Evolutionary conservation across 1,140 invertebrate species (phyloP), one percentile per base, ranked within the genome.

Genomic region (Ips typographus): DNA sequence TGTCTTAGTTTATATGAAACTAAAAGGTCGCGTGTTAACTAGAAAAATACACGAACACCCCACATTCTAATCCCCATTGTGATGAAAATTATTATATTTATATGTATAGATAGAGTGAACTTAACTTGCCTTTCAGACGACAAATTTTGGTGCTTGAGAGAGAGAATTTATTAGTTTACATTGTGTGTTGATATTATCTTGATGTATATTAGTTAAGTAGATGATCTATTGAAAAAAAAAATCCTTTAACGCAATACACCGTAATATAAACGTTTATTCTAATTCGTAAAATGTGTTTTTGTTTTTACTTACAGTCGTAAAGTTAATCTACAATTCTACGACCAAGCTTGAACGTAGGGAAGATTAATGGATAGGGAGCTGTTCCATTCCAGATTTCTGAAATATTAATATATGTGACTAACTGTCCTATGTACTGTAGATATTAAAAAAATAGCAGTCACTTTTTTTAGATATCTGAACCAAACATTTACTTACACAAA

Each of bases 171-270:
- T 62, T 60, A 41, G 40, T 62, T 40, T 69, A 69, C 57, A 60
- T 47, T 63, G 59, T 63, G 67, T 69, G 59, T 69, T 69, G 67
- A 69, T 69, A 60, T 69, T 62, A 56, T 62, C n/a, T 60, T 58
- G n/a, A 55, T 69, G 67, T 69, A 69, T 68, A 67, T 68, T 66
- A 58, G 22, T 22, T 22, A 22, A 22, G 22, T 22, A 22, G 22
- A 22, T 22, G 22, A 22, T 22, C 22, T 22, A 22, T 22, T 22
- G n/a, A 58, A 65, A n/a, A 65, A 53, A 44, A 5, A n/a, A 44
- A 39, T 22, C 42, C 37, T 22, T 38, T 63, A 65, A 40, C 44
- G 53, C 64, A 66, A 66, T 68, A 68, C 53, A 57, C 53, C 57
- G 44, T 57, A 60, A 65, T 60, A 68, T 68, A 68, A 59, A 68